A percentile compares a stretch with the other conserved stretches of the same genome.
phyloP scores from a whole-genome alignment of 2,888 invertebrate genomes.

The Diarsia mendica region DNA sequence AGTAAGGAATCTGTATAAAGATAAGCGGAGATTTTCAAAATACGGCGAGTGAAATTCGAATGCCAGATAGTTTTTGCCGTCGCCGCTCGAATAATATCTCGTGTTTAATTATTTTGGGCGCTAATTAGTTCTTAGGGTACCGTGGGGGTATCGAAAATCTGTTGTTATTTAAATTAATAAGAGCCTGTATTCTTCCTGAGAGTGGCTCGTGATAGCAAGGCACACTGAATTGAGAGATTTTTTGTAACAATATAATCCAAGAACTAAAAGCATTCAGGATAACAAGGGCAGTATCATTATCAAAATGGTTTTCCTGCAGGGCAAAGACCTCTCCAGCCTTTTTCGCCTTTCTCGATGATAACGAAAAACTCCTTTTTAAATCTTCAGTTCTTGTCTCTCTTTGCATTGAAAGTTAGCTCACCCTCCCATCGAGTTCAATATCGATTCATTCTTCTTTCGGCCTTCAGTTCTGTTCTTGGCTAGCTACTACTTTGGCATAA shows the following conservation, averaged over 20 bases:
- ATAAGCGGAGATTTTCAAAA: slow-evolving; percentile 87
- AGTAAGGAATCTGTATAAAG: slow-evolving; percentile 78
- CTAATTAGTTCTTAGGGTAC: slow-evolving; percentile 83
- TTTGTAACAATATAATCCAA: no score
- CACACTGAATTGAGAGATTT: no score
- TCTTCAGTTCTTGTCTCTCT: not conserved
- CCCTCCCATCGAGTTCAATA: not conserved
- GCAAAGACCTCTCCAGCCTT: not conserved
- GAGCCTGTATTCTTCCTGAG: no score
- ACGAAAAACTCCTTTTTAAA: not conserved
- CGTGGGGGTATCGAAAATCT: slow-evolving; percentile 32
- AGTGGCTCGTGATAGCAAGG: no score
- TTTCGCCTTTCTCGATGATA: not conserved
- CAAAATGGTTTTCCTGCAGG: not conserved
- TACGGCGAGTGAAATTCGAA: slow-evolving; percentile 87
- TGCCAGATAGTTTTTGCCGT: slow-evolving; percentile 84
- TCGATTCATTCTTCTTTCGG: not conserved
- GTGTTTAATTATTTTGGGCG: slow-evolving; percentile 84
- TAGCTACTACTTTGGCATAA: not conserved
- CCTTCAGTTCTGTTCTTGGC: not conserved
- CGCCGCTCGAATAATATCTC: slow-evolving; percentile 76
- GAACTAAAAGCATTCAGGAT: no score
- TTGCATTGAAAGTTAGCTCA: not conserved
- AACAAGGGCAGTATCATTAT: no score
- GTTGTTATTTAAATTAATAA: not conserved